Conservation (phyloP, 2,113 vertebrate species). For the Psittacula cyanocephala region DNA sequence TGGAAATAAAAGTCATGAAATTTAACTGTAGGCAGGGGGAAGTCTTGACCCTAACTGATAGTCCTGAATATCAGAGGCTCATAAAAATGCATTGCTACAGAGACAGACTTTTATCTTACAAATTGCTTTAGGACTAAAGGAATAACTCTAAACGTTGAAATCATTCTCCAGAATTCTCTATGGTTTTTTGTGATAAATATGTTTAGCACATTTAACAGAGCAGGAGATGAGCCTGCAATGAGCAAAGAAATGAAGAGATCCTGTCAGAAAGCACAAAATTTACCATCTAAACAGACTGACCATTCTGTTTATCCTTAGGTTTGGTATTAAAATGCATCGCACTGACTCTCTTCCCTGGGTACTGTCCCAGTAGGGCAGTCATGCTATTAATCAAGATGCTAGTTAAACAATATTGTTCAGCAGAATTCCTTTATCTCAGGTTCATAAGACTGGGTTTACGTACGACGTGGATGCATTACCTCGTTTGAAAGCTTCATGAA, state of each 20-base stretch:
- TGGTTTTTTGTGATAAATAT: constrained; percentile 51
- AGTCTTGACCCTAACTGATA: constrained; percentile 40
- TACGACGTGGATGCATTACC: neutral
- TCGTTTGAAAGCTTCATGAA: constrained; percentile 1
- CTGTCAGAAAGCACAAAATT: constrained; percentile 23
- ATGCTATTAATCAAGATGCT: constrained; percentile 61
- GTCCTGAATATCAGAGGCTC: constrained; percentile 31
- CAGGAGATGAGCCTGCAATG: constrained; percentile 9
- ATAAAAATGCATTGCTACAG: constrained; percentile 54
- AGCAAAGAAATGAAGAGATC: constrained; percentile 41
- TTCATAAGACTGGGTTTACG: neutral
- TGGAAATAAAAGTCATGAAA: constrained; percentile 16
- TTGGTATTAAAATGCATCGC: constrained; percentile 55
- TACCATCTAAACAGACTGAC: constrained; percentile 18
- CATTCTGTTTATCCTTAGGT: constrained; percentile 35
- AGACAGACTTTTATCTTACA: constrained; percentile 59
- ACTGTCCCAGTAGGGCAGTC: constrained; percentile 44
- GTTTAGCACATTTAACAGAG: constrained; percentile 43
- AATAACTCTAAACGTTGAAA: constrained; percentile 38
- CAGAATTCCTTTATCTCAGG: constrained; percentile 18
- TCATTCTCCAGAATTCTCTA: constrained; percentile 38
- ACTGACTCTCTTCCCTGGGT: constrained; percentile 38
- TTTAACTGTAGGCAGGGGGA: neutral
- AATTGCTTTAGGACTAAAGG: constrained; percentile 60
- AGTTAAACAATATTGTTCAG: constrained; percentile 42